Conservation (phyloP, 1,140 invertebrate genomes). For the Lineus longissimus region DNA sequence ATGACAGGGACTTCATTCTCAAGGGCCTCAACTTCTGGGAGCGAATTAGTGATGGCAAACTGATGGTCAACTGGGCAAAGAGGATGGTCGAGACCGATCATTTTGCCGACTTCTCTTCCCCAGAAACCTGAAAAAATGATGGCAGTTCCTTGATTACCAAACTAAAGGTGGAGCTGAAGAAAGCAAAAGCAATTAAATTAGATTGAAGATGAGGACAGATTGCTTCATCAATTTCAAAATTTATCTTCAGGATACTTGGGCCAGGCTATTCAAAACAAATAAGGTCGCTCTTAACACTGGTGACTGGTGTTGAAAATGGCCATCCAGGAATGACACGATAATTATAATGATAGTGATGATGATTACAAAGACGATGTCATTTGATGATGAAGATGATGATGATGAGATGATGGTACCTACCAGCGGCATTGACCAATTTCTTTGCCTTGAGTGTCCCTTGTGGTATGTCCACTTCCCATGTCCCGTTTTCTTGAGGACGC, state of each 20-base stretch:
- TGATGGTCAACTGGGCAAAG: slow-evolving; percentile 54
- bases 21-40: slow-evolving; percentile 44
- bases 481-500: slow-evolving; percentile 28
- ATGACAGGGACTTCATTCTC: slow-evolving; percentile 52
- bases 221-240: no score
- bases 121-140: slow-evolving; percentile 47
- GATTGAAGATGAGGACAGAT: no score
- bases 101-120: slow-evolving; percentile 49
- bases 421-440: slow-evolving; percentile 50
- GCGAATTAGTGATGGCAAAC: slow-evolving; percentile 47
- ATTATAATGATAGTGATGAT: no score
- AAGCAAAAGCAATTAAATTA: no score
- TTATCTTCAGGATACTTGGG: no score
- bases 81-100: slow-evolving; percentile 45
- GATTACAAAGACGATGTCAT: no score
- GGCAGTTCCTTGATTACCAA: not conserved
- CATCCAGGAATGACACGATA: no score
- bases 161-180: no score
- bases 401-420: slow-evolving; percentile 22
- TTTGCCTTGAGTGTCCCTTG: slow-evolving; percentile 39
- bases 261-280: no score
- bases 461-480: slow-evolving; percentile 43
- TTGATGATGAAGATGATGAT: no score
- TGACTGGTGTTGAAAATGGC: no score
- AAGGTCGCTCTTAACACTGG: no score